phyloP scores from a whole-genome alignment of 2,888 invertebrate genomes.

The Eilema griseolum region DNA sequence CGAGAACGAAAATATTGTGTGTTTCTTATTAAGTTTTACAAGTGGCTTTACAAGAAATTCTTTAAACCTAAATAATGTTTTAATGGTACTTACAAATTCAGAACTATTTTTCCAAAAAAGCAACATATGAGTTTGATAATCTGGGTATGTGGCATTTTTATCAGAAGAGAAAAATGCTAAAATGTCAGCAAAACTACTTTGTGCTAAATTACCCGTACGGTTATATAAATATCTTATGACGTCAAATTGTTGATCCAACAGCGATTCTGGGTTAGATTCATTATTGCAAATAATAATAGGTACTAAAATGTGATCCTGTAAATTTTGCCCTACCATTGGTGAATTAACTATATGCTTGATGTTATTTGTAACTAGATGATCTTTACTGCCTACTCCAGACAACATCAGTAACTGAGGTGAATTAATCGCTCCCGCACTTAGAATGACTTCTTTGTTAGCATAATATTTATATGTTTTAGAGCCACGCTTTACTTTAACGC shows the following conservation, averaged over 20 bases:
- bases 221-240: conserved; percentile 79
- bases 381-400: conserved; percentile 82
- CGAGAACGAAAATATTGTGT: conserved; percentile 64
- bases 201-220: conserved; percentile 81
- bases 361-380: conserved; percentile 67
- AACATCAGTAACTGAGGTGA: conserved; percentile 83
- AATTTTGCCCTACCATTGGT: conserved; percentile 81
- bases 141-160: conserved; percentile 61
- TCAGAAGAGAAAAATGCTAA: conserved; percentile 57
- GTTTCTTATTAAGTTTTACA: conserved; percentile 56
- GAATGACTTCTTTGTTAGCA: conserved; percentile 77
- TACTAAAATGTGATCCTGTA: conserved; percentile 83
- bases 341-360: conserved; percentile 71
- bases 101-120: conserved; percentile 64
- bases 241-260: conserved; percentile 61
- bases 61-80: conserved; percentile 46
- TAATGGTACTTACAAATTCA: neutral
- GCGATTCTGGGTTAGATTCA: conserved; percentile 56
- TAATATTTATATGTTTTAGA: conserved; percentile 8
- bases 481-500: conserved; percentile 23
- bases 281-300: conserved; percentile 70
- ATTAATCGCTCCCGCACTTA: conserved; percentile 81
- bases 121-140: conserved; percentile 63
- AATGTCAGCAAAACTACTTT: conserved; percentile 85
- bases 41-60: conserved; percentile 55